These are phyloP conservation scores for Karalla daura DNA, from an alignment of 2,797 vertebrate genomes.

Conservation along the genomic window DNA sequence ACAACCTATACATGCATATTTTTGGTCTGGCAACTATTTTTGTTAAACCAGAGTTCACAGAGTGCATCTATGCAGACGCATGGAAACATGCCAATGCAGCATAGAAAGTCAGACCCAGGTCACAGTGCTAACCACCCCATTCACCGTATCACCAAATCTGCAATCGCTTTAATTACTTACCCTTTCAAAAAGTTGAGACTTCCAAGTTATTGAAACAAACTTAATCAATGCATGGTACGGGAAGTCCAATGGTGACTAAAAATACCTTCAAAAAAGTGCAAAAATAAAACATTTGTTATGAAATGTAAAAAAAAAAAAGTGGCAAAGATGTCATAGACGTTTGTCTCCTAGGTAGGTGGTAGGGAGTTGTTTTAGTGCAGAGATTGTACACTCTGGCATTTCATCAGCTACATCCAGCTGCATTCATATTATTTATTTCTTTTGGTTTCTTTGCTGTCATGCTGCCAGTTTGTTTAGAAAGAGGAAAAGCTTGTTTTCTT, in stretches of 20 bases:
- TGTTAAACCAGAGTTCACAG: too few species aligned
- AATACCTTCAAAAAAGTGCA: neutral
- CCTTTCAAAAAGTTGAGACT: conserved; percentile 38
- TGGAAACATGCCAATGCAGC: too few species aligned
- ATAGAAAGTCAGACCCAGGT: too few species aligned
- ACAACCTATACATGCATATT: too few species aligned
- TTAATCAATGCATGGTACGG: neutral
- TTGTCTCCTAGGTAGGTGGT: conserved; percentile 27
- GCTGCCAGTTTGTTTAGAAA: conserved; percentile 46
- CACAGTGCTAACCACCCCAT: too few species aligned
- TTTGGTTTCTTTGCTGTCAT: conserved; percentile 45
- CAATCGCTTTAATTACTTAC: conserved; percentile 39
- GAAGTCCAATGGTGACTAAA: conserved; percentile 14
- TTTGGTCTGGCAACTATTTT: too few species aligned
- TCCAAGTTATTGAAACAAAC: conserved; percentile 19
- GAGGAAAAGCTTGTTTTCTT: conserved; percentile 34
- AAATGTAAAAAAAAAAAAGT: neutral
- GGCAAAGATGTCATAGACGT: conserved; percentile 12
- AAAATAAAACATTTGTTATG: conserved; percentile 37
- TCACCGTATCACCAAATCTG: too few species aligned
- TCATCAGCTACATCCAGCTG: conserved; percentile 44
- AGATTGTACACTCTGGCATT: conserved; percentile 55
- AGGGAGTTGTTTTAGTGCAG: conserved; percentile 35
- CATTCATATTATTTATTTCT: conserved; percentile 53
- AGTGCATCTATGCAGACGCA: too few species aligned